A percentile compares a stretch with the other conserved stretches of the same genome.
phyloP scores from a whole-genome alignment of 2,113 vertebrate species.

The Cyphomyrus discorhynchus region DNA sequence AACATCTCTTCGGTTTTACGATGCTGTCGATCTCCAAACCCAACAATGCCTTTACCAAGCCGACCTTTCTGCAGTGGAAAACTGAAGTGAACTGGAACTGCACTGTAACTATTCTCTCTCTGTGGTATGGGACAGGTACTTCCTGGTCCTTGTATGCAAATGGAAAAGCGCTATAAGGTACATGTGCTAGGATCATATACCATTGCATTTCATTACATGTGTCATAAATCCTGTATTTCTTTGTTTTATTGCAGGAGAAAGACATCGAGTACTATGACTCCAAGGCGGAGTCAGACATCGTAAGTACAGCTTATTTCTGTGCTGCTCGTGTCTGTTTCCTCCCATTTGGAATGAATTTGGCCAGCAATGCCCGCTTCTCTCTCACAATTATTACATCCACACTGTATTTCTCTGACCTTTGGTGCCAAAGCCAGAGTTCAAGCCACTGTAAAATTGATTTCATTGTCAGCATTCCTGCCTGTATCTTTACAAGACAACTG shows the following conservation, averaged over 20 bases:
- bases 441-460: neutral
- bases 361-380: neutral
- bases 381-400: neutral
- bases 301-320: slow-evolving; percentile 64
- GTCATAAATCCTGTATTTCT: neutral
- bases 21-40: neutral
- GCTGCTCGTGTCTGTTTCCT: slow-evolving; percentile 19
- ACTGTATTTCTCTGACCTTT: neutral
- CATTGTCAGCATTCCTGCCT: neutral
- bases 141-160: neutral
- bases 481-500: neutral
- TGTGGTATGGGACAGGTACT: neutral
- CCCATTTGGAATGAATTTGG: neutral
- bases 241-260: slow-evolving; percentile 71
- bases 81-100: neutral
- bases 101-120: neutral
- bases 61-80: neutral
- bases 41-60: neutral
- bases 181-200: neutral
- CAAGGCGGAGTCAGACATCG: slow-evolving; percentile 87
- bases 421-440: neutral
- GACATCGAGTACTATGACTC: slow-evolving; percentile 94
- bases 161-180: neutral
- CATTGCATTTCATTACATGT: neutral
- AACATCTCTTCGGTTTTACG: neutral